phyloP scores from a whole-genome alignment of 2,113 vertebrate species.

The Vicugna pacos region DNA sequence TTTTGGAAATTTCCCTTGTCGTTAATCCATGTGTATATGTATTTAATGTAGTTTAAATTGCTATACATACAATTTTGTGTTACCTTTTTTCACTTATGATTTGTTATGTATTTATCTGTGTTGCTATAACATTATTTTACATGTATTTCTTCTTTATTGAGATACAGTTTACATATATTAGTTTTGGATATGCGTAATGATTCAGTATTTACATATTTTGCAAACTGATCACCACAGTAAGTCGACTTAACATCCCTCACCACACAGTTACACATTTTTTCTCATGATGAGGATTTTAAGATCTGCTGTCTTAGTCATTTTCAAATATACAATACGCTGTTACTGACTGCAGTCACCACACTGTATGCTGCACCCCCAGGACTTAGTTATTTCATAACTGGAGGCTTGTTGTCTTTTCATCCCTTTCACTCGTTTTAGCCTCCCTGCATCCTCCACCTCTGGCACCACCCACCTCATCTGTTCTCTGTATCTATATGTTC shows the following conservation, averaged over 20 bases:
- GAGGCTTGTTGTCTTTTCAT: not conserved
- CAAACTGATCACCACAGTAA: not conserved
- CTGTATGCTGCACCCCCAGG: not conserved
- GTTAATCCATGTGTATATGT: not conserved
- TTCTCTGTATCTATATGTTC: not conserved
- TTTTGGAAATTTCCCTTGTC: not conserved
- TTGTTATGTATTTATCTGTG: not conserved
- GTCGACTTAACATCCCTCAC: not conserved
- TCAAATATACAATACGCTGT: not conserved
- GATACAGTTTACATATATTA: not conserved
- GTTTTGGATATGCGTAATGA: not conserved
- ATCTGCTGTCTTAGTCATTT: not conserved
- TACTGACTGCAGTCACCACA: not conserved
- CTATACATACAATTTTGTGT: not conserved
- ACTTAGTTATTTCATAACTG: not conserved
- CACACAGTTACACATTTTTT: not conserved
- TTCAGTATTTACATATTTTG: not conserved
- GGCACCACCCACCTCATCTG: not conserved
- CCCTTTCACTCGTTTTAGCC: not conserved
- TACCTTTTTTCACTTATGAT: not conserved
- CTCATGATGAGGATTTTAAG: not conserved
- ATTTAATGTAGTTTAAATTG: conserved; percentile 22
- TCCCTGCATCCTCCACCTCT: not conserved
- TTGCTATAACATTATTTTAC: not conserved
- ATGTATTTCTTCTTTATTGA: not conserved